Percentiles rank a stretch among this genome's conserved stretches.
Conservation (phyloP, 2,888 invertebrate genomes). For the Perdita meconis region DNA sequence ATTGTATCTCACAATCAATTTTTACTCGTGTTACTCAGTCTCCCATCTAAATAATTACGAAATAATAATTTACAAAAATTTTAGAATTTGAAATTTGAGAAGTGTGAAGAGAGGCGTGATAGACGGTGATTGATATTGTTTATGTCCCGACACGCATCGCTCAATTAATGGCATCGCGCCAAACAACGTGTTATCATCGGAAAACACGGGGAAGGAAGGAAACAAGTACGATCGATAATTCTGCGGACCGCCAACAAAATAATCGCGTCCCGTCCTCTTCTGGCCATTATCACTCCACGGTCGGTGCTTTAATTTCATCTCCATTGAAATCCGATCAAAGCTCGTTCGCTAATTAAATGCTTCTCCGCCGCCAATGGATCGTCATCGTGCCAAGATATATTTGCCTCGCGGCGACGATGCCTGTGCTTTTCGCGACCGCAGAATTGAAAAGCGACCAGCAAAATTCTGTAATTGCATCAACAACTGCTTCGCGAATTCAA, state of each 20-base stretch:
- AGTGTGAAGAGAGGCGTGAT: no score
- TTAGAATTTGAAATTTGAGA: no score
- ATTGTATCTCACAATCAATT: no score
- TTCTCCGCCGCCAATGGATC: constrained; percentile 34
- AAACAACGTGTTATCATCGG: neutral
- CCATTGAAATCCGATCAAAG: constrained; percentile 65
- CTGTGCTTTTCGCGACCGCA: constrained; percentile 9
- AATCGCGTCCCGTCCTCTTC: constrained; percentile 34
- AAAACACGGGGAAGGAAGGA: constrained; percentile 20
- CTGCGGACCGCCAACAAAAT: constrained; percentile 52
- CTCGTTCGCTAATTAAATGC: constrained; percentile 67
- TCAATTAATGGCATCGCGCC: neutral
- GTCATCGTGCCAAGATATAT: constrained; percentile 54
- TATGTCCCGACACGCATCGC: neutral
- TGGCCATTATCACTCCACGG: constrained; percentile 41
- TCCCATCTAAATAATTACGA: no score
- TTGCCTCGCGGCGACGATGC: constrained; percentile 20
- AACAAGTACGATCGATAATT: constrained; percentile 46
- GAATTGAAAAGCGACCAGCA: constrained; percentile 20
- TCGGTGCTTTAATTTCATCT: constrained; percentile 66
- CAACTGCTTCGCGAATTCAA: no score
- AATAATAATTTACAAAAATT: no score
- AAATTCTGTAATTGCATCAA: constrained; percentile 6
- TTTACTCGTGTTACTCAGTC: no score
- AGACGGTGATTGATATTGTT: no score